These are phyloP conservation scores for Agrilus mali DNA, from an alignment of 2,888 invertebrate species.

Conservation along the genomic window DNA sequence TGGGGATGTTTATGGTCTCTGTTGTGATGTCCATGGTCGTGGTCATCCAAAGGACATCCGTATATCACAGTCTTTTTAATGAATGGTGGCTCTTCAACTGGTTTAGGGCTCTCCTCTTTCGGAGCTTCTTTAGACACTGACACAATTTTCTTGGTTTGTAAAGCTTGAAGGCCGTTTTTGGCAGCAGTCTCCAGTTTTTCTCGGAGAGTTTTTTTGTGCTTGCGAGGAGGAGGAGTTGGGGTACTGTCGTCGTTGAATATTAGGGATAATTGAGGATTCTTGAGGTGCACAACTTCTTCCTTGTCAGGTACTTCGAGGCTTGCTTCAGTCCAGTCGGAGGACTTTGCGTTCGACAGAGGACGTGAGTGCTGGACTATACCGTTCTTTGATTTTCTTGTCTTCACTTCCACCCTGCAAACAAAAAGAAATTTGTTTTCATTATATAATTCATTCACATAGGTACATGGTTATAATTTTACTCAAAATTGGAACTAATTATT, in stretches of 20 bases:
- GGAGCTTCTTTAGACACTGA: conserved; percentile 9
- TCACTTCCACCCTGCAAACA: conserved; percentile 19
- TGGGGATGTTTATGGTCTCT: conserved; percentile 12
- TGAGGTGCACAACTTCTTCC: conserved; percentile 20
- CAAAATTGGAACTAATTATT: too few species aligned
- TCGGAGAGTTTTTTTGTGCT: conserved; percentile 26
- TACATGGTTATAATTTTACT: too few species aligned
- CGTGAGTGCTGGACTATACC: conserved; percentile 6
- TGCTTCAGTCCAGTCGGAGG: conserved; percentile 41
- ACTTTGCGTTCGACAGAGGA: conserved; percentile 21
- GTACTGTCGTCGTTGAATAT: conserved; percentile 27
- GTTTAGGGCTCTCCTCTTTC: conserved; percentile 14
- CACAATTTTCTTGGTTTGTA: conserved; percentile 17
- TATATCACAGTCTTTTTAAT: conserved; percentile 30
- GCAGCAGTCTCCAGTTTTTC: conserved; percentile 30
- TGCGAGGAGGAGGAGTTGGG: conserved; percentile 31
- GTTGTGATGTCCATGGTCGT: conserved; percentile 22
- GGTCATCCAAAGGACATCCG: conserved; percentile 29
- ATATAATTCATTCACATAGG: too few species aligned
- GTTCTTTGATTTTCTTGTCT: conserved; percentile 11
- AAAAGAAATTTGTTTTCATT: not conserved
- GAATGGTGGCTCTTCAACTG: conserved; percentile 27
- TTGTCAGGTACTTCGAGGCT: conserved; percentile 38
- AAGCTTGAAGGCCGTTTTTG: conserved; percentile 26
- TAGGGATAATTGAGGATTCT: conserved; percentile 26